Percentiles rank a stretch among this genome's conserved stretches.
Conservation (phyloP, 2,113 vertebrate species). For the Nerophis ophidion region DNA sequence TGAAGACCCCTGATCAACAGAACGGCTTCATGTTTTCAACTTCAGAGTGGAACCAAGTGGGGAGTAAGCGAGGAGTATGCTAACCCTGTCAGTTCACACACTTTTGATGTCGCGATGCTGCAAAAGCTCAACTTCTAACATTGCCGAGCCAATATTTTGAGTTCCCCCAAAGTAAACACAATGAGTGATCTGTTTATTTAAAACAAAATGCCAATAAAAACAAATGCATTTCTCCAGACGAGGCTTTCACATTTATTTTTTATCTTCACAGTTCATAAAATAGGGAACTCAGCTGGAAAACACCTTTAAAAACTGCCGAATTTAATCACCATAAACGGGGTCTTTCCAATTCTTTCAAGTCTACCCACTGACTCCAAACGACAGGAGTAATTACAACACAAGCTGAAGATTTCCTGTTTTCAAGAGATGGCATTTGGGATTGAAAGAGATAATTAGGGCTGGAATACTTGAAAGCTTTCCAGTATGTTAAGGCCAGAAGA, state of each 20-base stretch:
- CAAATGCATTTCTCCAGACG: too few relatives aligned
- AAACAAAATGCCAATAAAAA: too few relatives aligned
- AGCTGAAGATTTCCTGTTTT: constrained; percentile 31
- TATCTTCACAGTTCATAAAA: constrained; percentile 29
- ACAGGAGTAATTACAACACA: constrained; percentile 4
- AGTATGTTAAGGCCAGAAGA: not conserved
- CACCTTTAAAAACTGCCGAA: not conserved
- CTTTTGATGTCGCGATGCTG: too few relatives aligned
- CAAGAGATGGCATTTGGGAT: constrained; percentile 6
- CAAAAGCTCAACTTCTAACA: too few relatives aligned
- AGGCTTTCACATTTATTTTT: not conserved
- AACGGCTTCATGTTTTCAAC: not conserved
- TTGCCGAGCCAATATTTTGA: too few relatives aligned
- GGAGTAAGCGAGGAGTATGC: too few relatives aligned
- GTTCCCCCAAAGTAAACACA: too few relatives aligned
- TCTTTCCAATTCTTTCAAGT: constrained; percentile 30
- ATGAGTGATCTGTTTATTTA: too few relatives aligned
- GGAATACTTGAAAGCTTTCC: constrained; percentile 18
- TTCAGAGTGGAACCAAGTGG: too few relatives aligned
- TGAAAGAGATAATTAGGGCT: constrained; percentile 31
- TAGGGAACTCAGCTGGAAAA: constrained; percentile 16
- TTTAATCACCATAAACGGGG: constrained; percentile 11
- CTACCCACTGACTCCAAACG: constrained; percentile 4
- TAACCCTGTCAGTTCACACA: too few relatives aligned
- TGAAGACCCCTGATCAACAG: too few relatives aligned